Base-by-base conservation (phyloP, 2,113 vertebrate species). In the Synchiropus splendidus region DNA sequence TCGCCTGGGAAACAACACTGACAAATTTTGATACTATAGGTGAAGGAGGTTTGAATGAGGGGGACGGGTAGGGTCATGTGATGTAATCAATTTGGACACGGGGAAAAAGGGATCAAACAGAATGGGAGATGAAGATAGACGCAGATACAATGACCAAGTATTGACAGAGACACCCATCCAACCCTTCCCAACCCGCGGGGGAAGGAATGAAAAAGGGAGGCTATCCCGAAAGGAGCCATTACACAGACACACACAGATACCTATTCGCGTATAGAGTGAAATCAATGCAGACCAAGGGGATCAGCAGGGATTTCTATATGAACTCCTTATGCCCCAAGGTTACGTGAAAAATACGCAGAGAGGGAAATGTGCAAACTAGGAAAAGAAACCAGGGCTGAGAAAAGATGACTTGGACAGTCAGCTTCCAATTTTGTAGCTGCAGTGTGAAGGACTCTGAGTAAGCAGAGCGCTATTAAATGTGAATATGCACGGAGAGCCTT, bases 61-160 rank as follows among this genome's bases (percentile, higher is more conserved):
- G 21, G 21, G 49, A 45, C 58, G 43, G 57, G 40, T 42, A 52
- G 51, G 64, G 67, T 80, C 67, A 70, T 61, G 63, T 60, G 66
- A 77, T 73, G 69, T 77, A 78, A 82, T 74, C 60, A 74, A 54
- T 63, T 56, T 27, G 56, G 74, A 75, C 74, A 42, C 13, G 39
- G 41, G 32, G 41, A 66, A 54, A 64, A 42, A 34, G 38, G 70
- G 62, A 82, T 84, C 70, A 85, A 85, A 87, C 57, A 47, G 81
- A 83, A 84, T 80, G 61, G 46, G 36, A 75, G 78, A 84, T 80
- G 68, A 67, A 75, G 70, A 81, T 54, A 49, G 65, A 78, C 59
- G 55, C 63, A 39, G 66, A 77, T 39, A 78, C 79, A 79, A 79
- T 77, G 78, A 60, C 61, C 72, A 58, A 67, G 72, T 80, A 81